Conservation (phyloP, 2,113 vertebrate genomes). For the Phasianus colchicus region DNA sequence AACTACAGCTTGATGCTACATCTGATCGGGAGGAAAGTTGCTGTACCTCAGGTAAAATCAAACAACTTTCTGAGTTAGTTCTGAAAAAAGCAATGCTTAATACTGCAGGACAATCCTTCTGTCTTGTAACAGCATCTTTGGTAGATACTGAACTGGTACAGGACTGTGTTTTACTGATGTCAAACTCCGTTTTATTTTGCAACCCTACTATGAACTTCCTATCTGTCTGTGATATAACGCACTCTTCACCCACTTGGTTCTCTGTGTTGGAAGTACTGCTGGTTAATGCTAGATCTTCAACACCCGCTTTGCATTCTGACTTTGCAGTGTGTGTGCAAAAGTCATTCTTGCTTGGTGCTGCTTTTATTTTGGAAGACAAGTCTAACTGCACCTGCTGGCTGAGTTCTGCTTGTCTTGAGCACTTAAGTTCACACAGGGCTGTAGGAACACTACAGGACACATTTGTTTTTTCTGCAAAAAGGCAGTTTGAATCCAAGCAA, state of each 20-base stretch:
- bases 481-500: slow-evolving; percentile 24
- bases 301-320: background rate
- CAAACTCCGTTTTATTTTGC: slow-evolving; percentile 16
- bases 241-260: background rate
- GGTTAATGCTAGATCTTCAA: background rate
- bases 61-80: slow-evolving; percentile 66
- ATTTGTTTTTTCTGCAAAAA: background rate
- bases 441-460: background rate
- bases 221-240: background rate
- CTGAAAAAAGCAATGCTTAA: slow-evolving; percentile 29
- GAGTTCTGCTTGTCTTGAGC: background rate
- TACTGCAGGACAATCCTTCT: background rate
- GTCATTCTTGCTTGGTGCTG: background rate
- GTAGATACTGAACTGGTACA: background rate
- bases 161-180: background rate
- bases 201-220: background rate
- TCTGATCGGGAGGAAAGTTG: background rate
- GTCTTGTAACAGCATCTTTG: background rate
- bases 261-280: background rate
- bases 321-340: background rate
- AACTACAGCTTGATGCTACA: slow-evolving; percentile 57
- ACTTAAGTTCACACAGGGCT: background rate
- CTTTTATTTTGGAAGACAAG: background rate
- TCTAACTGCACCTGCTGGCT: background rate
- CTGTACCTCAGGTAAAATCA: slow-evolving; percentile 18